These are phyloP conservation scores for Catotricha subobsoleta DNA, from an alignment of 2,888 invertebrate genomes.

Conservation along the genomic window DNA sequence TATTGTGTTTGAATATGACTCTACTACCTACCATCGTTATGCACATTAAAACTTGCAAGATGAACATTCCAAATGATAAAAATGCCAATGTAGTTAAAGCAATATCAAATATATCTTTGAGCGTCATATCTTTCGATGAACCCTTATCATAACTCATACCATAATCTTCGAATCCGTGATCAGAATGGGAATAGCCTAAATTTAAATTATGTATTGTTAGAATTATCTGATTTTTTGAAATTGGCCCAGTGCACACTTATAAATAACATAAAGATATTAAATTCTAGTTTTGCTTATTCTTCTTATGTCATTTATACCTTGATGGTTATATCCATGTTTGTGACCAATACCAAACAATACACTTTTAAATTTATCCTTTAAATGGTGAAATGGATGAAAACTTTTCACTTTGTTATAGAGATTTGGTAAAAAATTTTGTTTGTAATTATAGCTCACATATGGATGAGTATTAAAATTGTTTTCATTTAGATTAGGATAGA, in stretches of 20 bases:
- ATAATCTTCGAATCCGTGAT: not conserved
- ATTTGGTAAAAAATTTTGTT: no score
- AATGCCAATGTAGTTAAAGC: slow-evolving; percentile 67
- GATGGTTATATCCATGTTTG: not conserved
- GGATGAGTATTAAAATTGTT: no score
- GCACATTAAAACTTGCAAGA: slow-evolving; percentile 62
- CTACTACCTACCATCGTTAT: slow-evolving; percentile 31
- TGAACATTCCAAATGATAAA: slow-evolving; percentile 61
- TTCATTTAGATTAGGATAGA: no score
- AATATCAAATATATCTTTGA: slow-evolving; percentile 60
- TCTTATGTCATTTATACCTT: not conserved
- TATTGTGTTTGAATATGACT: no score
- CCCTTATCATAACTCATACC: not conserved
- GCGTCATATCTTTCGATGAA: slow-evolving; percentile 35
- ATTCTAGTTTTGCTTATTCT: no score
- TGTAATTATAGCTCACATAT: no score
- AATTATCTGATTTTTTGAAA: no score
- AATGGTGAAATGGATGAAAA: not conserved
- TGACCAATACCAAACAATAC: not conserved
- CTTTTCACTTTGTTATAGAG: no score
- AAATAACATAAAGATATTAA: no score
- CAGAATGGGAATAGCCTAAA: not conserved
- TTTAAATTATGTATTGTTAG: not conserved
- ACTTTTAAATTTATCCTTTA: not conserved
- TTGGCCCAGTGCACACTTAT: no score